These are phyloP conservation scores for Chaenocephalus aceratus DNA, from an alignment of 2,113 vertebrate species.

Conservation along the genomic window DNA sequence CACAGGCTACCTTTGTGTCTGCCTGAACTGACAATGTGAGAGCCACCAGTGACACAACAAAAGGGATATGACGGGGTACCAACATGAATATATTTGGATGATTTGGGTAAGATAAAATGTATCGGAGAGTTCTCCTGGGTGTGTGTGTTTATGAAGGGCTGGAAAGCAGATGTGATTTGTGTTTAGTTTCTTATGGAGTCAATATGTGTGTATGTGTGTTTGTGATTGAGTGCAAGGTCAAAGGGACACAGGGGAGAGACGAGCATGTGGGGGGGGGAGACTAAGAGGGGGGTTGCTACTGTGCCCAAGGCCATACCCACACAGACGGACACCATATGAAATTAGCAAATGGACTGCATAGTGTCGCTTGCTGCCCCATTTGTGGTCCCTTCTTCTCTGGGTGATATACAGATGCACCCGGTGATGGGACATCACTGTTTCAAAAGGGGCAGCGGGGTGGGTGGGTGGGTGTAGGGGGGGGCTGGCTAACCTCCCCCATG, in stretches of 20 bases:
- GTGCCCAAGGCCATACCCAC: slow-evolving; percentile 83
- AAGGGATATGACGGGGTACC: background rate
- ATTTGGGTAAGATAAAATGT: slow-evolving; percentile 9
- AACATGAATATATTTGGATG: slow-evolving; percentile 3
- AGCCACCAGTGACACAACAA: slow-evolving; percentile 3
- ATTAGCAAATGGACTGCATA: slow-evolving; percentile 85
- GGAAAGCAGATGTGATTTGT: slow-evolving; percentile 55
- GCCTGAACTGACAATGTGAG: slow-evolving; percentile 46
- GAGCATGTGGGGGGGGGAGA: slow-evolving; percentile 25
- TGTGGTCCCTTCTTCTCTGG: slow-evolving; percentile 65
- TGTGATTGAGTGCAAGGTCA: slow-evolving; percentile 84
- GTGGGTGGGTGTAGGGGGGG: slow-evolving; percentile 2
- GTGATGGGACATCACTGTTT: slow-evolving; percentile 63
- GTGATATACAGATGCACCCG: slow-evolving; percentile 77
- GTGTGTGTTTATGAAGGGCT: background rate
- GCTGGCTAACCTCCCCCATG: slow-evolving; percentile 47
- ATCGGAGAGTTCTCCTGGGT: background rate
- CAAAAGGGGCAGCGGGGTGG: slow-evolving; percentile 52
- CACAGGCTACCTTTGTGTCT: slow-evolving; percentile 56
- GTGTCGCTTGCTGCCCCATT: slow-evolving; percentile 80
- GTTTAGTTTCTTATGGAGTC: slow-evolving; percentile 60
- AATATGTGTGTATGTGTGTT: slow-evolving; percentile 60
- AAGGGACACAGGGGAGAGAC: slow-evolving; percentile 72
- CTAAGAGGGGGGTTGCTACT: slow-evolving; percentile 61
- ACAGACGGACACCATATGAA: slow-evolving; percentile 85